phyloP scores from a whole-genome alignment of 2,797 vertebrate genomes.

The Aeoliscus strigatus region DNA sequence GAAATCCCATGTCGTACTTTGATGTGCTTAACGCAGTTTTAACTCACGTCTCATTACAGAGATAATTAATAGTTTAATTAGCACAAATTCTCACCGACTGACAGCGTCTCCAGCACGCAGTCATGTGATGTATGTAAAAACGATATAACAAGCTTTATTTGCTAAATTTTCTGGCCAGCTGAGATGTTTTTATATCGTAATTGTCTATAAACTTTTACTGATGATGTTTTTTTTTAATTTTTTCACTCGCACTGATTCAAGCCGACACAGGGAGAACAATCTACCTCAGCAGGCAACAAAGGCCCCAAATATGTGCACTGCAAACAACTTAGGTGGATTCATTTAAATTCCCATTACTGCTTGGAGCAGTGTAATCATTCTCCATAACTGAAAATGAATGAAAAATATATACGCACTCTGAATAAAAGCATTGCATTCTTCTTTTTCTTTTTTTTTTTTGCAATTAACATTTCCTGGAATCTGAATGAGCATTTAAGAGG shows the following conservation, averaged over 20 bases:
- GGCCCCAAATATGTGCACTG: constrained; percentile 53
- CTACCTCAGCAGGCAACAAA: constrained; percentile 30
- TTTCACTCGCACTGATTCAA: constrained; percentile 25
- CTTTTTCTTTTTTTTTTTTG: constrained; percentile 48
- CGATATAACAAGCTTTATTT: constrained; percentile 13
- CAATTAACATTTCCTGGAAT: constrained; percentile 61
- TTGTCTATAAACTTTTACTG: constrained; percentile 47
- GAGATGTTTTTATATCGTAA: constrained; percentile 30
- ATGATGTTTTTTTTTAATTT: constrained; percentile 41
- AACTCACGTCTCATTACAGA: constrained; percentile 67
- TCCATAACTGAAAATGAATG: constrained; percentile 33
- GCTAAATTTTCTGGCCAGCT: constrained; percentile 3
- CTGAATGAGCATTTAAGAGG: constrained; percentile 42
- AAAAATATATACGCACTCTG: constrained; percentile 38
- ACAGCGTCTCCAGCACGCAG: constrained; percentile 41
- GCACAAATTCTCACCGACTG: constrained; percentile 57
- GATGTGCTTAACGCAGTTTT: constrained; percentile 66
- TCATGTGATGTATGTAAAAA: constrained; percentile 19
- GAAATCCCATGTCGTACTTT: constrained; percentile 67
- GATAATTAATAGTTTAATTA: constrained; percentile 75
- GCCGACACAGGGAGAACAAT: constrained; percentile 37
- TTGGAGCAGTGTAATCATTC: constrained; percentile 68
- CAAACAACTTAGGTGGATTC: constrained; percentile 65
- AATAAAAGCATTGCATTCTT: constrained; percentile 69
- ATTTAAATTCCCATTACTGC: constrained; percentile 68